These are phyloP conservation scores for Tadarida brasiliensis DNA, from an alignment of 2,797 vertebrate species.

Conservation along the genomic window DNA sequence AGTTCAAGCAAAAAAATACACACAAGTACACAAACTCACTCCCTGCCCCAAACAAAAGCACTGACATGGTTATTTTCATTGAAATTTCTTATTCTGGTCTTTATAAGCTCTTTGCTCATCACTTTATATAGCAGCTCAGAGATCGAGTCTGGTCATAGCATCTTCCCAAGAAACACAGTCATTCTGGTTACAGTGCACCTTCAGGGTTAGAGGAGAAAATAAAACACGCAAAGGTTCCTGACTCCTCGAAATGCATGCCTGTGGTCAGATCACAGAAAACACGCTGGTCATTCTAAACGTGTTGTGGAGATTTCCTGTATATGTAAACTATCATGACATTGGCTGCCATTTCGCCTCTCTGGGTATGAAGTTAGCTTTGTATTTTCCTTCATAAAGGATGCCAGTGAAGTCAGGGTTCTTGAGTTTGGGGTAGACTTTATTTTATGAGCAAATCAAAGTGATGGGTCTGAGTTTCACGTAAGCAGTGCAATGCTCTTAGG, in stretches of 20 bases:
- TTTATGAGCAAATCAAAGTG: conserved; percentile 19
- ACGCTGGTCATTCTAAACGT: neutral
- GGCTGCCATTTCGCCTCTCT: neutral
- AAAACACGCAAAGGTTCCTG: neutral
- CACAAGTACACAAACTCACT: neutral
- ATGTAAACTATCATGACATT: neutral
- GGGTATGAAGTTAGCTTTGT: neutral
- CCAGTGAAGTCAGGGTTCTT: neutral
- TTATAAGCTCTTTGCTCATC: neutral
- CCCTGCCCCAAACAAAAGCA: neutral
- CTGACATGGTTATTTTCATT: neutral
- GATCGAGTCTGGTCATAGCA: neutral
- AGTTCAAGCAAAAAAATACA: neutral
- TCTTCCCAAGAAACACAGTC: neutral
- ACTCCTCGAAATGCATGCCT: neutral
- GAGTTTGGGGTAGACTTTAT: neutral
- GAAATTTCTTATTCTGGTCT: neutral
- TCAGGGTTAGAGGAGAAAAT: neutral
- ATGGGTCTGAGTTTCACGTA: conserved; percentile 46
- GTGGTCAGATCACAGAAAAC: neutral
- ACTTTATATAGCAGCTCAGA: neutral
- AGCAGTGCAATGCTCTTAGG: neutral
- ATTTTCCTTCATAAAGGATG: conserved; percentile 14
- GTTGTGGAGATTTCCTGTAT: conserved; percentile 15
- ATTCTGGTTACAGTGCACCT: neutral